Evolutionary conservation across 2,888 invertebrate species (phyloP).

Genomic region (Agonopterix heracliana): DNA sequence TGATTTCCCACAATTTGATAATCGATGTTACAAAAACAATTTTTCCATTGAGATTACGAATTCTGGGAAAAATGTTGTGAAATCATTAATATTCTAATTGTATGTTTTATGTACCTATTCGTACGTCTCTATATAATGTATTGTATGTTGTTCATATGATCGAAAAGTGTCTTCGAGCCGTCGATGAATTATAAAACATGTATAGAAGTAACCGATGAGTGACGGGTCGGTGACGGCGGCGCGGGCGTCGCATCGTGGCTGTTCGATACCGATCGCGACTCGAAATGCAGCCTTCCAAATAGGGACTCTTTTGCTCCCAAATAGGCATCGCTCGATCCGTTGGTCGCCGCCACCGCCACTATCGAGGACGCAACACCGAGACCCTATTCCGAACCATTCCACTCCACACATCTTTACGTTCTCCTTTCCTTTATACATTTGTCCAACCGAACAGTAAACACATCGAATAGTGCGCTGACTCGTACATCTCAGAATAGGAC

Average conservation of each 20-base stretch:
- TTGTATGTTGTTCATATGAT: too few species aligned
- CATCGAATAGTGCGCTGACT: background rate
- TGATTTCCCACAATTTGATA: too few species aligned
- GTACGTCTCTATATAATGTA: too few species aligned
- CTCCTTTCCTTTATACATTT: too few species aligned
- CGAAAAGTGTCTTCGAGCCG: too few species aligned
- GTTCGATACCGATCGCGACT: constrained; percentile 62
- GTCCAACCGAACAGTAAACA: background rate
- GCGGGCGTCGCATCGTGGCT: constrained; percentile 31
- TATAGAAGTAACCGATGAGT: constrained; percentile 26
- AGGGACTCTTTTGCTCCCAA: constrained; percentile 59
- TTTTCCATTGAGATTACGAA: too few species aligned
- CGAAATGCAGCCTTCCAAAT: constrained; percentile 72
- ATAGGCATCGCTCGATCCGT: constrained; percentile 49
- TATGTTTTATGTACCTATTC: too few species aligned
- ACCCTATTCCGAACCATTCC: constrained; percentile 18
- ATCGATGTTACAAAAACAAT: too few species aligned
- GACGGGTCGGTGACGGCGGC: constrained; percentile 47
- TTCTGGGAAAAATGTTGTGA: too few species aligned
- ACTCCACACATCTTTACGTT: background rate
- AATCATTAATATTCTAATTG: too few species aligned
- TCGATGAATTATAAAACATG: background rate
- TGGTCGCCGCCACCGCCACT: constrained; percentile 33
- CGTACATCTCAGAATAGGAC: background rate
- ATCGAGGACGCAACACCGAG: constrained; percentile 54